Evolutionary conservation across 2,113 vertebrate genomes (phyloP), one percentile per base, ranked within the genome.

Genomic region (Stigmatopora argus): DNA sequence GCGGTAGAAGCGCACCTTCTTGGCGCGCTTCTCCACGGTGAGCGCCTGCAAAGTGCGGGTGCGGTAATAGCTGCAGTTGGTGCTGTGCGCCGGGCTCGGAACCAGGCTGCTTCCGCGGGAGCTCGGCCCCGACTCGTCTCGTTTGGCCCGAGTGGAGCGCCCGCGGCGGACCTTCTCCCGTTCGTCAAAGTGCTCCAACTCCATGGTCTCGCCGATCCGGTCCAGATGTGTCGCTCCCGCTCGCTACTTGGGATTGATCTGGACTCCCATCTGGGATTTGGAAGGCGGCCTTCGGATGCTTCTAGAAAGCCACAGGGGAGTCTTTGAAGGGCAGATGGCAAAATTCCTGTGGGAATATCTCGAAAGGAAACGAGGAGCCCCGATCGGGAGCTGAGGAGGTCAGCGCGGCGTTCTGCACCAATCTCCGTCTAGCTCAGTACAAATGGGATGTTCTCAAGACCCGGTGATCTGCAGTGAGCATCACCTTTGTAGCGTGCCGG

Each of bases 161-260:
- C 92, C 94, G 63, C 92, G 90, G 31, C 92, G 94, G 73, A 89
- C 89, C 86, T 93, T 95, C 80, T 95, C 94, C 48, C 96, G 91
- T 73, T 98, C 96, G n/a, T 97, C 94, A 18, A 99, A 99, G 75
- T 99, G 96, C 86, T 99, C 96, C 86, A 98, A 87, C 85, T 98
- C 95, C 12, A 96, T 90, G 69, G 90, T 94, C 81, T 94, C 89
- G 35, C 77, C 90, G 72, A 21, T 45, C 11, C n/a, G 11, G 38
- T 61, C 41, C 59, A 21, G 11, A 7, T 7, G 38, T 17, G 4
- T 34, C 17, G 17, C 19, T n/a, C n/a, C n/a, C n/a, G n/a, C n/a
- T 5, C 10, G 2, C 38, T 61, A 61, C 59, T 61, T 21, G 59
- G 2, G n/a, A 15, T 23, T 61, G 38, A 61, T 61, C n/a, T n/a